These are phyloP conservation scores for Myripristis jacobus DNA, from an alignment of 2,797 vertebrate species.

Conservation along the genomic window DNA sequence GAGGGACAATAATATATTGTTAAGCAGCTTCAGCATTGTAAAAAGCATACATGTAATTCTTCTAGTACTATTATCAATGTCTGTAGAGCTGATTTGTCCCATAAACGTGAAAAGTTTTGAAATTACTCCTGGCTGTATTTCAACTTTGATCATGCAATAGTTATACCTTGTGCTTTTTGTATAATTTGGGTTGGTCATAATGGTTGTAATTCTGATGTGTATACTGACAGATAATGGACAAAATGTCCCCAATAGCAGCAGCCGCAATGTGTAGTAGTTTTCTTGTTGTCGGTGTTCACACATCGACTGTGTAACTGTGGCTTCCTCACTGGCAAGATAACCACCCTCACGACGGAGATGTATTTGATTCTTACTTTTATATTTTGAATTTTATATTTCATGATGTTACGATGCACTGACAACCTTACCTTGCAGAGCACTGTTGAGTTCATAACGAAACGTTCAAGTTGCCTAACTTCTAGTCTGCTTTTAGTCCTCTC, in stretches of 20 bases:
- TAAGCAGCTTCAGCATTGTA: slow-evolving; percentile 72
- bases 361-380: slow-evolving; percentile 62
- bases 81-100: slow-evolving; percentile 51
- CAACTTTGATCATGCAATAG: slow-evolving; percentile 42
- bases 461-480: slow-evolving; percentile 70
- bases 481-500: slow-evolving; percentile 66
- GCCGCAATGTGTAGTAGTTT: slow-evolving; percentile 46
- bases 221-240: slow-evolving; percentile 35
- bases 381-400: slow-evolving; percentile 67
- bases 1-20: slow-evolving; percentile 32
- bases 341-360: slow-evolving; percentile 45
- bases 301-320: slow-evolving; percentile 54
- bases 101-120: slow-evolving; percentile 46
- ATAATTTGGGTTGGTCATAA: slow-evolving; percentile 48
- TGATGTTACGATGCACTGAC: slow-evolving; percentile 59
- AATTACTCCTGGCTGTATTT: slow-evolving; percentile 57
- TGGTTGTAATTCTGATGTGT: slow-evolving; percentile 33
- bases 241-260: slow-evolving; percentile 43
- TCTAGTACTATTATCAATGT: slow-evolving; percentile 59
- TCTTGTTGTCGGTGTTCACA: slow-evolving; percentile 25
- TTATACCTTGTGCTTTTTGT: slow-evolving; percentile 58
- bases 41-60: slow-evolving; percentile 63
- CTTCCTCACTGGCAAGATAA: slow-evolving; percentile 53
- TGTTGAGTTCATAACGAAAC: slow-evolving; percentile 62
- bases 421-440: slow-evolving; percentile 66